A percentile compares a stretch with the other conserved stretches of the same genome.
Evolutionary conservation across 2,113 vertebrate species (phyloP).

Genomic region (Pygathrix nemaeus): DNA sequence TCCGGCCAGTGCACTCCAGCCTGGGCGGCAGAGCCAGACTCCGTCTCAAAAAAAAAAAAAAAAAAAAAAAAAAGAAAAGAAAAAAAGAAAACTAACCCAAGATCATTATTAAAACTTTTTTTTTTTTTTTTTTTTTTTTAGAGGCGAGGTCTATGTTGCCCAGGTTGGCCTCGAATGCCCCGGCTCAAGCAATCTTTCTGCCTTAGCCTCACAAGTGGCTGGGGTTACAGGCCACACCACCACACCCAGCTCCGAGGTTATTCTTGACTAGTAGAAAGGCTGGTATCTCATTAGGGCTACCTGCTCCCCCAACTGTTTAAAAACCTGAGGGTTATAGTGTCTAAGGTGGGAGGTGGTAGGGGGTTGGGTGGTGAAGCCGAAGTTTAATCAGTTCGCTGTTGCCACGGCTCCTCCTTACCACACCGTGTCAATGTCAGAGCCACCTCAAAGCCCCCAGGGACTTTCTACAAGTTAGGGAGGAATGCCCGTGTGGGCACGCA

Average conservation of each 20-base stretch:
- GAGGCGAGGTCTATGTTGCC: neutral
- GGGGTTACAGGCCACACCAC: neutral
- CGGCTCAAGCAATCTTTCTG: neutral
- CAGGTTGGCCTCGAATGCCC: neutral
- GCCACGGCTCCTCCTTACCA: neutral
- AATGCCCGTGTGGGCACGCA: neutral
- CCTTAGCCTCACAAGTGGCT: neutral
- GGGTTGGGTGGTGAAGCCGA: neutral
- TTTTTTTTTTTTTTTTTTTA: neutral
- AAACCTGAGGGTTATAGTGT: neutral
- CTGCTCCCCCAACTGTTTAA: neutral
- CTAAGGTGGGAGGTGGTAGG: neutral
- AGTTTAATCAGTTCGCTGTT: neutral
- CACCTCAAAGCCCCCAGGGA: neutral
- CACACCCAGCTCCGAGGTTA: neutral
- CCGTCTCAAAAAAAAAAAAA: no score
- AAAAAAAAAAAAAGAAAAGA: neutral
- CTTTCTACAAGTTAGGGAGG: neutral
- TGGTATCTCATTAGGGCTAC: neutral
- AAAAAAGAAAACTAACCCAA: neutral
- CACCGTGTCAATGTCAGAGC: neutral
- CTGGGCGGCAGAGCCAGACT: no score
- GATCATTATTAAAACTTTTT: neutral
- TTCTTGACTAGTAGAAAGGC: neutral
- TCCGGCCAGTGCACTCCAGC: no score